Percentiles rank a stretch among this genome's conserved stretches.
Evolutionary conservation across 2,888 invertebrate genomes (phyloP).

Genomic region (Saturnia pavonia): DNA sequence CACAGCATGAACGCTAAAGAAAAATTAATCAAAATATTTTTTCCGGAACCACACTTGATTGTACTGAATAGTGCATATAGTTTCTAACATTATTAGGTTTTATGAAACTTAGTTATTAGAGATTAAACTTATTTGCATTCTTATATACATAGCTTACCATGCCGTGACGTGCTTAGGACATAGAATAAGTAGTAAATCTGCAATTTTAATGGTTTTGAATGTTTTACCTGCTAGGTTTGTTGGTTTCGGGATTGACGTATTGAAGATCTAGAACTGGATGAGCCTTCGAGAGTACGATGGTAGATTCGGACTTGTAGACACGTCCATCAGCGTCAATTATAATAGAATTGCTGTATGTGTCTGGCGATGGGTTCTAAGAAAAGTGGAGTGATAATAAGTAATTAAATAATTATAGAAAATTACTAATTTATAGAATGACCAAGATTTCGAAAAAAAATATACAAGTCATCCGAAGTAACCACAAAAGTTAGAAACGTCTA

Average conservation of each 20-base stretch:
- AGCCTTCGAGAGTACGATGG: constrained; percentile 76
- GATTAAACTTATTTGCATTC: too few species aligned
- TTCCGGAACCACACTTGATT: too few species aligned
- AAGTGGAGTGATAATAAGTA: not conserved
- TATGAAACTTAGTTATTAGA: too few species aligned
- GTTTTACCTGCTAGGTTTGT: constrained; percentile 58
- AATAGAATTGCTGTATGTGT: constrained; percentile 59
- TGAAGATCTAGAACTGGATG: constrained; percentile 81
- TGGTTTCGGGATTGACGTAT: constrained; percentile 73
- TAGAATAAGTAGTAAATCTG: not conserved
- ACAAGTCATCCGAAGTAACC: too few species aligned
- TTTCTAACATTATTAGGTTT: too few species aligned
- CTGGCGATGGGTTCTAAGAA: constrained; percentile 58
- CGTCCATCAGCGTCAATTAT: constrained; percentile 80
- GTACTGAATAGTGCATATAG: too few species aligned
- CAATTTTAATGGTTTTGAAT: not conserved
- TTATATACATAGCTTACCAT: too few species aligned
- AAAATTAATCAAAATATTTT: too few species aligned
- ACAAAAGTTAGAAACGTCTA: not conserved
- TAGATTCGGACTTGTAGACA: constrained; percentile 79
- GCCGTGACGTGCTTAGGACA: too few species aligned
- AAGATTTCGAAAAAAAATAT: not conserved
- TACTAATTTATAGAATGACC: not conserved
- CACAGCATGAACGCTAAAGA: too few species aligned
- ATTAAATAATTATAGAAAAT: too few species aligned